Evolutionary conservation across 2,797 vertebrate genomes (phyloP), one percentile per base, ranked within the genome.

Genomic region (Xenops minutus): DNA sequence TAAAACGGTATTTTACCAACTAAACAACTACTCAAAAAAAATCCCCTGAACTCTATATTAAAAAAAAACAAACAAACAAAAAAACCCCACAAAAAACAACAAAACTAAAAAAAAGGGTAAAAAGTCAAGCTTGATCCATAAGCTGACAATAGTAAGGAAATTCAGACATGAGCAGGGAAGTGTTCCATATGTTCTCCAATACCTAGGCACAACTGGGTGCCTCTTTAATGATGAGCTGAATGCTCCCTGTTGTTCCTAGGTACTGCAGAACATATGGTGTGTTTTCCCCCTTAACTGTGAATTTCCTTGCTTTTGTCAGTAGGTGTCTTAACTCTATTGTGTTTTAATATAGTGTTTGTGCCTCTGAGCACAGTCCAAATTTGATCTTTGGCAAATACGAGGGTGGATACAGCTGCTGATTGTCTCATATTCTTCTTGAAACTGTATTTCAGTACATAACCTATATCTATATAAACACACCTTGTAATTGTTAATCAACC

Each of bases 211-310:
- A 96, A 98, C 97, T 98, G 98, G 98, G 98, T 97, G 98, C 98
- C 98, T 59, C 97, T 98, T 98, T 98, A 98, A 98, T 98, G 98
- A 98, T 97, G 98, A 97, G 97, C 97, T 96, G 97, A 97, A 97
- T 97, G 96, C 97, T 98, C 97, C 98, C 98, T 92, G 97, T 98
- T 97, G 98, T 96, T 97, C 95, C 89, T 97, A 98, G 97, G 97
- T 98, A 97, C 96, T 98, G 97, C 97, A 96, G 96, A 98, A 97
- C 98, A 98, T 97, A 98, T 98, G 98, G 97, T 1, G 10, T 6
- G 89, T 91, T 98, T 97, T 92, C 93, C 95, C 94, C 95, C 96
- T 97, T 81, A 97, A 97, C 97, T 97, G 91, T 95, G 97, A 96
- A 96, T 98, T 98, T 97, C 96, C 98, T 96, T 98, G 97, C 97